phyloP scores from a whole-genome alignment of 2,888 invertebrate genomes.

The Onchidella celtica region DNA sequence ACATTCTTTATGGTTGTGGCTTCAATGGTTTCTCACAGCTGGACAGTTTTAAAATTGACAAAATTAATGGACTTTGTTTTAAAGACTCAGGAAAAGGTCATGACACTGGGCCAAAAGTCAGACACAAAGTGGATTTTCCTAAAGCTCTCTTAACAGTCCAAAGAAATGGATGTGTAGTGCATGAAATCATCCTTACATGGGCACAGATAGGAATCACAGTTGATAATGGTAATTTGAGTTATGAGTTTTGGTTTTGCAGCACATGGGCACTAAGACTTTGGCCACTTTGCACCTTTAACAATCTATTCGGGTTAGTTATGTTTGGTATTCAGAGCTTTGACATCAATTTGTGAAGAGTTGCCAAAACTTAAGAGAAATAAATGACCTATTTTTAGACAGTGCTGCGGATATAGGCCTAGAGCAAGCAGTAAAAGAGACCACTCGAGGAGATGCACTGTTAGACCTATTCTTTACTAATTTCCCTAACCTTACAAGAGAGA shows the following conservation, averaged over 20 bases:
- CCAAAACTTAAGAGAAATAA: too few species aligned
- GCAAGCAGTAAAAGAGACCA: too few species aligned
- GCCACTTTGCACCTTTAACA: too few species aligned
- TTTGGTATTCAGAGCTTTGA: too few species aligned
- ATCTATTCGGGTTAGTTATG: neutral
- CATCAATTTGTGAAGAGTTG: too few species aligned
- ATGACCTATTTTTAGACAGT: too few species aligned
- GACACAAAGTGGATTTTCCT: neutral
- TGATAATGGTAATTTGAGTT: constrained; percentile 7
- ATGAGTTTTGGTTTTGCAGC: too few species aligned
- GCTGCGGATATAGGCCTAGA: too few species aligned
- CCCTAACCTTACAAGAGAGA: too few species aligned
- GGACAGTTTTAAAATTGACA: neutral
- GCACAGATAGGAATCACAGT: neutral
- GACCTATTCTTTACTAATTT: too few species aligned
- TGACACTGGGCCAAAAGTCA: neutral
- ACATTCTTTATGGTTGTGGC: constrained; percentile 25
- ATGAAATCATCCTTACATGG: neutral
- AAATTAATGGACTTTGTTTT: neutral
- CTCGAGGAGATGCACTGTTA: too few species aligned
- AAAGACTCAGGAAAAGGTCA: neutral
- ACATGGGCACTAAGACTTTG: too few species aligned
- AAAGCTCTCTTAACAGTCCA: neutral
- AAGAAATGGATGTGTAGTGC: neutral
- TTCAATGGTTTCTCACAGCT: constrained; percentile 29